phyloP scores from a whole-genome alignment of 2,113 vertebrate species.

The Pangasianodon hypophthalmus region DNA sequence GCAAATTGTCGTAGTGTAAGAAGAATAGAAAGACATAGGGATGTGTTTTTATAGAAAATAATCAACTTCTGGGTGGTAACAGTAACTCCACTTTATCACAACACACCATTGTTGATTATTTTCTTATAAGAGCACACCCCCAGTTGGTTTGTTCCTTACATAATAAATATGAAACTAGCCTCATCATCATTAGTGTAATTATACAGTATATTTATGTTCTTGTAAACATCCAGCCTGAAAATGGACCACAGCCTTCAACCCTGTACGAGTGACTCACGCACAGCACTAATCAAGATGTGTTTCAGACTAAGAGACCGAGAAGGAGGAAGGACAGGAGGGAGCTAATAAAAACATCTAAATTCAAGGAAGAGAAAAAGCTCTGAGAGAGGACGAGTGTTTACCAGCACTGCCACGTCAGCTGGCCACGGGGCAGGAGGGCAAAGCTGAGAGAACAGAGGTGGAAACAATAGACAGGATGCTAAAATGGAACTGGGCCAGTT shows the following conservation, averaged over 20 bases:
- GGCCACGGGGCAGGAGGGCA: conserved; percentile 7
- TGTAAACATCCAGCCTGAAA: neutral
- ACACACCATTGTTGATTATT: neutral
- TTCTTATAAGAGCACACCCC: neutral
- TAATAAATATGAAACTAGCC: neutral
- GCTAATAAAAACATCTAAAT: conserved; percentile 52
- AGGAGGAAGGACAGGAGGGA: conserved; percentile 1
- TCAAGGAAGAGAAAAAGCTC: neutral
- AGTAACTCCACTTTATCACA: neutral
- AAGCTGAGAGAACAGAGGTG: conserved; percentile 19
- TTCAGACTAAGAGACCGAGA: neutral
- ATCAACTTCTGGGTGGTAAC: neutral
- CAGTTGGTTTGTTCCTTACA: neutral
- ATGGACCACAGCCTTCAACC: neutral
- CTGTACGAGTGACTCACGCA: neutral
- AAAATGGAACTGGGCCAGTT: conserved; percentile 2
- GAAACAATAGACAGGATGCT: conserved; percentile 34
- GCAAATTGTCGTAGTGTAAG: no score
- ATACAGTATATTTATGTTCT: neutral
- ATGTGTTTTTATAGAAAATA: neutral
- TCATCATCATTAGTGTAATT: neutral
- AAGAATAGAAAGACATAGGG: no score
- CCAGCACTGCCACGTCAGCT: conserved; percentile 7
- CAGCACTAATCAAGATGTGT: neutral
- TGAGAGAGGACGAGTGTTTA: neutral